Percentiles rank a stretch among this genome's conserved stretches.
These are phyloP conservation scores for Prunella himalayana DNA, from an alignment of 2,113 vertebrate genomes.

Conservation along the genomic window DNA sequence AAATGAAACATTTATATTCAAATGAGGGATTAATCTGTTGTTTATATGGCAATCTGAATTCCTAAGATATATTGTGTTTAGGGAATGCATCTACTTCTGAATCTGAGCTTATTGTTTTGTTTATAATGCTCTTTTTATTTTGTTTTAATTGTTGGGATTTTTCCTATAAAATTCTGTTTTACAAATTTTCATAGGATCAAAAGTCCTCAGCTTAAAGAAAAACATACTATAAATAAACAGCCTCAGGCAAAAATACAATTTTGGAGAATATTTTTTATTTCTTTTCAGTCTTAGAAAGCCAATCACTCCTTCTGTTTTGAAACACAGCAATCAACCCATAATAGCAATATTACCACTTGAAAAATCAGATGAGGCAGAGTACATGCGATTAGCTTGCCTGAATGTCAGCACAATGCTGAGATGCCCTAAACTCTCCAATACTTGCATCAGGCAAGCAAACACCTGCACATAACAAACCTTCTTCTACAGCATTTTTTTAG, in stretches of 20 bases:
- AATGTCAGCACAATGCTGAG: neutral
- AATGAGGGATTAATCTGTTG: neutral
- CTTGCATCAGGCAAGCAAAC: neutral
- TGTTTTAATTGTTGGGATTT: neutral
- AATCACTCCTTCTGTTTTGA: neutral
- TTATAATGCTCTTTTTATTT: neutral
- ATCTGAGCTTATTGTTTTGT: neutral
- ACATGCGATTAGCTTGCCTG: neutral
- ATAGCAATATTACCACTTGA: neutral
- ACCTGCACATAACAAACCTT: neutral
- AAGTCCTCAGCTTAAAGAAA: neutral
- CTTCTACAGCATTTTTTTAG: neutral
- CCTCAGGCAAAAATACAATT: neutral
- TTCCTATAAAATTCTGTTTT: neutral
- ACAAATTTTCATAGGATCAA: neutral
- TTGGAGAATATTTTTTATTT: neutral
- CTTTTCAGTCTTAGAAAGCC: neutral
- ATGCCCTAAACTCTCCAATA: neutral
- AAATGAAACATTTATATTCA: neutral
- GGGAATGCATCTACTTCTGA: neutral
- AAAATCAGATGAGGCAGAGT: neutral
- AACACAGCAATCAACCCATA: neutral
- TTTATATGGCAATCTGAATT: neutral
- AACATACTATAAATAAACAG: neutral
- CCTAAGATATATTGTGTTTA: neutral